Percentiles rank a stretch among this genome's conserved stretches.
Evolutionary conservation across 2,888 invertebrate genomes (phyloP).

Genomic region (Philereme transversata): DNA sequence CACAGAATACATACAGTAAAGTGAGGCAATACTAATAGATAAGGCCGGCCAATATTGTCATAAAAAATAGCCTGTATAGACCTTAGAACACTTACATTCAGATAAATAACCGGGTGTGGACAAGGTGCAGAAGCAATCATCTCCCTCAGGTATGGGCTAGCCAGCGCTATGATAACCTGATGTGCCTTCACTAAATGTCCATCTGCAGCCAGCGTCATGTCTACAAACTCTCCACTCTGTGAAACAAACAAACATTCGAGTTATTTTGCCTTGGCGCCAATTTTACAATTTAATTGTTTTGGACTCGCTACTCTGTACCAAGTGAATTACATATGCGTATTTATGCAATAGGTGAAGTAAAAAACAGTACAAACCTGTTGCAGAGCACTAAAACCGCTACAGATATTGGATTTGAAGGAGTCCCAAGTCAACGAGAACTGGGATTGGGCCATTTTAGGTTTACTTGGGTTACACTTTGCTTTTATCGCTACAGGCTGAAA

Average conservation of each 20-base stretch:
- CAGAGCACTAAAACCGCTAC: constrained; percentile 69
- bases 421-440: constrained; percentile 67
- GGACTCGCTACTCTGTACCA: too few relatives aligned
- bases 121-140: constrained; percentile 73
- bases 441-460: constrained; percentile 23
- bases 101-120: constrained; percentile 75
- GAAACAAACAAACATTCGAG: constrained; percentile 28
- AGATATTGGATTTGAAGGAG: constrained; percentile 68
- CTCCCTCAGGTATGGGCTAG: constrained; percentile 76
- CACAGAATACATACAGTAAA: too few relatives aligned
- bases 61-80: too few relatives aligned
- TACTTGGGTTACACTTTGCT: constrained; percentile 3
- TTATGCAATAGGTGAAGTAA: background rate
- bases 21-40: too few relatives aligned
- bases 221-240: constrained; percentile 79
- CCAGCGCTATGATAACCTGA: constrained; percentile 68
- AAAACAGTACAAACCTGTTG: constrained; percentile 63
- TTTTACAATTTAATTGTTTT: background rate
- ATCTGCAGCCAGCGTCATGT: constrained; percentile 77
- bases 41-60: too few relatives aligned
- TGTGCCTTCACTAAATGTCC: constrained; percentile 77
- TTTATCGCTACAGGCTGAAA: constrained; percentile 7
- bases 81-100: constrained; percentile 63
- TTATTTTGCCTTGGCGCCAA: constrained; percentile 14
- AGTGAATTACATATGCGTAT: background rate